Percentiles rank a stretch among this genome's conserved stretches.
Evolutionary conservation across 2,797 vertebrate genomes (phyloP).

Genomic region (Chelonia mydas): DNA sequence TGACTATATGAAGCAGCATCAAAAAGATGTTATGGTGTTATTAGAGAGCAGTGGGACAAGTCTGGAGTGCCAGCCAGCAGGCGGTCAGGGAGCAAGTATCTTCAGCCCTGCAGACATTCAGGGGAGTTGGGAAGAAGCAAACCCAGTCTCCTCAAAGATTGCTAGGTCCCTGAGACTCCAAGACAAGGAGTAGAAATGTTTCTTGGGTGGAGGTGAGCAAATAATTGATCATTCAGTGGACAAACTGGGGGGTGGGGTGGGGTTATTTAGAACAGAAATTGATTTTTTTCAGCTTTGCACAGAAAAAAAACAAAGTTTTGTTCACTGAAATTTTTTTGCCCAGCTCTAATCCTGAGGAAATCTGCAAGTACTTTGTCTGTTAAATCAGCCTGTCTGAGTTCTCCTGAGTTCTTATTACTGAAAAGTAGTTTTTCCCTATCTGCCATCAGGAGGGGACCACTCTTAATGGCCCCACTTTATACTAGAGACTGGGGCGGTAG

Average conservation of each 20-base stretch:
- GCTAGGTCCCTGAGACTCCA: too few species aligned
- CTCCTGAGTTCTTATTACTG: background rate
- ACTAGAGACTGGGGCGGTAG: background rate
- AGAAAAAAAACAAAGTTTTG: too few species aligned
- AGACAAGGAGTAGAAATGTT: background rate
- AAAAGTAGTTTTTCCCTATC: background rate
- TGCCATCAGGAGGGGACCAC: background rate
- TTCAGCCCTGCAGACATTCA: background rate
- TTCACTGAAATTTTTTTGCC: too few species aligned
- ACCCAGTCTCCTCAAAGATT: background rate
- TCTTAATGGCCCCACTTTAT: background rate
- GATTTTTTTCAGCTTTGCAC: too few species aligned
- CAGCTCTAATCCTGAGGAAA: background rate
- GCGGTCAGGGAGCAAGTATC: background rate
- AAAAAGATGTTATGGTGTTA: background rate
- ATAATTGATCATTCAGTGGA: background rate
- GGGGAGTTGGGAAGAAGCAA: too few species aligned
- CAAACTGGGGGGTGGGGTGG: too few species aligned
- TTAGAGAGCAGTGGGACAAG: background rate
- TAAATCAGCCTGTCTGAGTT: background rate
- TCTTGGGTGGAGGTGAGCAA: background rate
- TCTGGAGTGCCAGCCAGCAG: background rate
- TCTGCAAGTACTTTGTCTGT: background rate
- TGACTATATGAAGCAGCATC: background rate
- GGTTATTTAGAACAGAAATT: too few species aligned